A percentile compares a stretch with the other conserved stretches of the same genome.
These are phyloP conservation scores for Trogon surrucura DNA, from an alignment of 2,113 vertebrate genomes.

Conservation along the genomic window DNA sequence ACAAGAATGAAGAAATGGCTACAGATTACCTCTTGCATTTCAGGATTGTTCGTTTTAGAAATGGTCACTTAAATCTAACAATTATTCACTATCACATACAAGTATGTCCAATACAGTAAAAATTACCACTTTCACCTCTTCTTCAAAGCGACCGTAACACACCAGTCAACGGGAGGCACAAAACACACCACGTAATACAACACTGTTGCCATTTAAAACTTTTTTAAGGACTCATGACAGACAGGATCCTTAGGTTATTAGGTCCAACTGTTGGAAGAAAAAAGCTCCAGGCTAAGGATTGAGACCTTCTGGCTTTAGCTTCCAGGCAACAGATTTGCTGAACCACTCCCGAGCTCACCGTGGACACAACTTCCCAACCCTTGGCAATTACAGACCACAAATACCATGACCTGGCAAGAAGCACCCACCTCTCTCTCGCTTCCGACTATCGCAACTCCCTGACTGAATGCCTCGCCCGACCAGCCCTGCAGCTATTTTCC, in stretches of 20 bases:
- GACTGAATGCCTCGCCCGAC: neutral
- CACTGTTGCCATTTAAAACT: neutral
- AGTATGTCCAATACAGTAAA: neutral
- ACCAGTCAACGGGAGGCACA: neutral
- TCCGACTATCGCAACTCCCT: accelerated
- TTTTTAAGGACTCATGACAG: neutral
- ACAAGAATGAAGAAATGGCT: neutral
- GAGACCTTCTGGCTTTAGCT: neutral
- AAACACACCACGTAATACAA: accelerated
- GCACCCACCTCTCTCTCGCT: accelerated
- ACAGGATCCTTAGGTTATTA: accelerated
- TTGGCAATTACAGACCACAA: neutral
- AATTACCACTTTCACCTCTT: neutral
- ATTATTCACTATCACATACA: neutral
- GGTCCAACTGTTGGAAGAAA: neutral
- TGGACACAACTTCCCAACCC: neutral
- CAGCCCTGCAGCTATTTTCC: neutral
- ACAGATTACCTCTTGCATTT: neutral
- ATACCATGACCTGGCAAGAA: neutral
- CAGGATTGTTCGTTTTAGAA: neutral
- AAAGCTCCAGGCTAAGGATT: neutral
- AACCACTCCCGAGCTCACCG: neutral
- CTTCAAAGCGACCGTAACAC: neutral
- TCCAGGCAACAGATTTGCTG: neutral
- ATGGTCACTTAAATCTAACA: neutral